A percentile compares a stretch with the other conserved stretches of the same genome.
Conservation (phyloP, 2,888 invertebrate genomes). For the Clunio marinus region DNA sequence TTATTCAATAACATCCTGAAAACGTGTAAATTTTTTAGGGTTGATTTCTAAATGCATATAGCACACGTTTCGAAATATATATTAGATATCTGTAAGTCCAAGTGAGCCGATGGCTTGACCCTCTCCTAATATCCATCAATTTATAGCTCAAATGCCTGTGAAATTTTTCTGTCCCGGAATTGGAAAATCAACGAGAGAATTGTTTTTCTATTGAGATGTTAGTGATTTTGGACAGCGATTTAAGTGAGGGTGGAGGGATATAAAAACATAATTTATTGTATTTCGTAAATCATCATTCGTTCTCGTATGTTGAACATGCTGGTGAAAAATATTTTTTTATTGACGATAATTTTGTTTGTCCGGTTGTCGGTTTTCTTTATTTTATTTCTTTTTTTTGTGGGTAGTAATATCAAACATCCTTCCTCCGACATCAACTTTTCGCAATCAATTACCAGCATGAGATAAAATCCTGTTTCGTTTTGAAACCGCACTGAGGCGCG, state of each 20-base stretch:
- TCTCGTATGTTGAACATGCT: neutral
- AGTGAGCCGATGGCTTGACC: slow-evolving; percentile 23
- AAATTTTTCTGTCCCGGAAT: slow-evolving; percentile 36
- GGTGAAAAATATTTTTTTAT: slow-evolving; percentile 18
- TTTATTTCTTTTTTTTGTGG: too few species aligned
- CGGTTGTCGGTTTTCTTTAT: too few species aligned
- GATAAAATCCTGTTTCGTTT: slow-evolving; percentile 19
- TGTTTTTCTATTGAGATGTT: slow-evolving; percentile 36
- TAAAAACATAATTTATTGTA: slow-evolving; percentile 35
- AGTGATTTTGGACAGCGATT: slow-evolving; percentile 21
- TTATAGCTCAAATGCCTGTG: slow-evolving; percentile 39
- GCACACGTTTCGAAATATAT: neutral
- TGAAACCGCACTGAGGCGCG: slow-evolving; percentile 11
- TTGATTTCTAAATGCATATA: neutral
- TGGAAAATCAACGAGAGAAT: slow-evolving; percentile 21
- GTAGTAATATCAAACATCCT: slow-evolving; percentile 19
- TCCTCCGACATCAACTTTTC: slow-evolving; percentile 22
- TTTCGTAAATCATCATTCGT: slow-evolving; percentile 38
- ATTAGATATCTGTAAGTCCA: slow-evolving; percentile 4
- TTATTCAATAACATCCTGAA: slow-evolving; percentile 14
- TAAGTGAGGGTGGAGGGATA: neutral
- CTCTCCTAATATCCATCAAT: slow-evolving; percentile 34
- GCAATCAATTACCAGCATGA: slow-evolving; percentile 28
- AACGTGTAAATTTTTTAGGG: neutral
- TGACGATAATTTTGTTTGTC: slow-evolving; percentile 33